These are phyloP conservation scores for Phocides pigmalion DNA, from an alignment of 1,140 invertebrate species.

Conservation along the genomic window DNA sequence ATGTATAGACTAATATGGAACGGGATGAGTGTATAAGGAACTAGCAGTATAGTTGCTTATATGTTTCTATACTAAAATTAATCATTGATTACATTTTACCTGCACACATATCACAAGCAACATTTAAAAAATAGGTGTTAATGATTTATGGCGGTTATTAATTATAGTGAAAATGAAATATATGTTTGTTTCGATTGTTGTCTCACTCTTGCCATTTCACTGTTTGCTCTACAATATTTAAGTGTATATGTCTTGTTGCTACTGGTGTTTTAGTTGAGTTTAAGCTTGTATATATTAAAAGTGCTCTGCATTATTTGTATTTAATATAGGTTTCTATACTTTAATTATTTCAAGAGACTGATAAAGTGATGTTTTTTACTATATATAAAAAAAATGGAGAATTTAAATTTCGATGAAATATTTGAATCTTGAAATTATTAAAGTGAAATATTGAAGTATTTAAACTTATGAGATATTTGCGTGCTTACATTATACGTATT, in stretches of 20 bases:
- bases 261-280: constrained; percentile 38
- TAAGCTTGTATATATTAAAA: constrained; percentile 40
- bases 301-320: constrained; percentile 40
- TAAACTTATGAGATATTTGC: background rate
- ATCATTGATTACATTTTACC: too few species aligned
- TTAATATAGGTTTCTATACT: constrained; percentile 5
- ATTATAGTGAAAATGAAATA: background rate
- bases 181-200: constrained; percentile 6
- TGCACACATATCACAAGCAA: too few species aligned
- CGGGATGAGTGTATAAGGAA: too few species aligned
- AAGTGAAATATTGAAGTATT: constrained; percentile 5
- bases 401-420: background rate
- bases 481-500: constrained; percentile 12
- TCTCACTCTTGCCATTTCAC: constrained; percentile 32
- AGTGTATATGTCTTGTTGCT: constrained; percentile 38
- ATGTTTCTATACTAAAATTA: too few species aligned
- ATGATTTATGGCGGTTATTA: too few species aligned
- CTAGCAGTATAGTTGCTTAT: too few species aligned
- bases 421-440: too few species aligned
- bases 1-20: too few species aligned
- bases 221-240: constrained; percentile 34
- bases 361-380: background rate
- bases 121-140: too few species aligned
- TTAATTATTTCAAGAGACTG: constrained; percentile 26
- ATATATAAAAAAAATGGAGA: background rate